Evolutionary conservation across 1,140 invertebrate genomes (phyloP), one percentile per base, ranked within the genome.

Genomic region (Ctenoplectra terminalis): DNA sequence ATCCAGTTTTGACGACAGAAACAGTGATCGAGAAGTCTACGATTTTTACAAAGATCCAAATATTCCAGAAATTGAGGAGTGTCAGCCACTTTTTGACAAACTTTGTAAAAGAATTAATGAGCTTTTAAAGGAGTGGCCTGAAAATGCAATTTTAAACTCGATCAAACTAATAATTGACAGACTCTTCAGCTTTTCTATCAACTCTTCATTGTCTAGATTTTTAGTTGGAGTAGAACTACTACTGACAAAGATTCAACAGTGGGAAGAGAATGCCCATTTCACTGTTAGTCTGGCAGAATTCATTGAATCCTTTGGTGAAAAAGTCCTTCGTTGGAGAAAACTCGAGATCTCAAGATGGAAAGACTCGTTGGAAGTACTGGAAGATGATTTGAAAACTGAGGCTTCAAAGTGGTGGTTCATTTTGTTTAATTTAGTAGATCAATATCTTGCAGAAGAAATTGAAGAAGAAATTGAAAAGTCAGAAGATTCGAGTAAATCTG

Each of bases 11-110:
- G 37, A n/a, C 1, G 2, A n/a, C 7, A 20, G 23, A 20, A 20
- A 15, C 5, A 34, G 1, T 13, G 5, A 34, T 2, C 17, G 20
- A 15, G 86, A 94, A 93, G 79, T 66, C 0, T 94, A 95, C 83
- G 96, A 99, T 93, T 98, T 99, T 89, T 99, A 99, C 91, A 96
- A 95, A 84, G 97, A 98, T 85, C 92, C 97, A 1, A 97, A 98
- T 92, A 94, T 98, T 0, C 92, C 95, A 0, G 97, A 99, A 94
- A 96, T 97, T 0, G 94, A 96, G 56, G 94, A 96, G 50, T 97
- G 97, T 89, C 91, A 95, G 9, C 95, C 95, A 7, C 91, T 98
- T 2, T 91, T 99, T 50, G 92, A 95, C 20, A 92, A 91, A 63
- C 94, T 99, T 26, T 94, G 95, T 72, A 90, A 93, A 3, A 94